Base-by-base conservation (phyloP, 53 echinoderm and acorn worm genomes). In the Patiria pectinifera region DNA sequence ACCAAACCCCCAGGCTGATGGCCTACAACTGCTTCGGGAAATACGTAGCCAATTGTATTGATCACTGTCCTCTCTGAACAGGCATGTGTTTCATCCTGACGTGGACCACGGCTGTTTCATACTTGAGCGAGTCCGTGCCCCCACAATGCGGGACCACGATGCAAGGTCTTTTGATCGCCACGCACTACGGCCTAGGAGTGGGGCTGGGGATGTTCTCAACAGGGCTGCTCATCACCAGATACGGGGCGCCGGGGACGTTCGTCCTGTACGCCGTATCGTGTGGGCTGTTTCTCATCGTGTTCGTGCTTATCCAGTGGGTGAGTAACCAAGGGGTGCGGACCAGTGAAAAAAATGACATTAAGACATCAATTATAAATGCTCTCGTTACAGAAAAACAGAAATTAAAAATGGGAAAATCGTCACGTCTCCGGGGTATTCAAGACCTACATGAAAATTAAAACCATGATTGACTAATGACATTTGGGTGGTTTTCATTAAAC, bases 151-250 rank as follows among this genome's bases (percentile, higher is more conserved):
- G 92, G 14, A 89, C 94, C 48, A 95, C 95, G 2, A 90, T 94
- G 14, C 97, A 97, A 49, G 97, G 97, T 5, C 76, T 97, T 11
- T 91, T 97, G 15, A 88, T 93, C 13, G 89, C 95, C 4, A 46
- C 94, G 26, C 93, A 97, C 80, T 91, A 94, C 80, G 97, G 97
- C 23, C 93, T 97, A 16, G 97, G 97, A 14, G 91, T 78, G 14
- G 95, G 95, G 2, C n/a, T 90, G 14, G 97, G 97, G 45, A 94
- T 93, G 24, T 82, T 97, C 45, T 66, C 86, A 12, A 82, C 94
- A 4, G 97, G 97, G 26, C 21, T 95, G 23, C 63, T 97, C 46
- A 91, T 97, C 25, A 94, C 83, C 66, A 80, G 63, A 44, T 95
- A 85, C 86, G 93, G 89, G 4, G 97, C 97, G 26, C 92, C 87